Base-by-base conservation (phyloP, 2,888 invertebrate species). In the Tachina fera region DNA sequence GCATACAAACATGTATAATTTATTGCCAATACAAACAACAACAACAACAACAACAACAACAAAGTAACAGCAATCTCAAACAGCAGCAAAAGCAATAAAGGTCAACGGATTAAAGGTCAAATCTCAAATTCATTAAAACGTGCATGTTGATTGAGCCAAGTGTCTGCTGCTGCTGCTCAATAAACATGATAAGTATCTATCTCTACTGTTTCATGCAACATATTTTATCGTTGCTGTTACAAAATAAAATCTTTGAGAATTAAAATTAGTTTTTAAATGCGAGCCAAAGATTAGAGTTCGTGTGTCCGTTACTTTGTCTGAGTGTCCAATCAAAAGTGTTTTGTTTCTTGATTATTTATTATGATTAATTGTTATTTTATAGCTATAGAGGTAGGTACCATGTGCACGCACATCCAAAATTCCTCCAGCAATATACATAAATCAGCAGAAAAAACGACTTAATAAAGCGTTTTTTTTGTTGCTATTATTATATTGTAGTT, bases 101-200 rank as follows among this genome's bases (percentile, higher is more conserved):
- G 86, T 86, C 83, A 86, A 83, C 79, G 83, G 83, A 86, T 86
- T 86, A 83, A 86, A 86, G 86, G 86, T 86, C 86, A 86, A 72
- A 86, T 85, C 75, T 53, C 3, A 78, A 77, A 76, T 67, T 77
- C 45, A 72, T 72, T 68, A 70, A 71, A 56, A 68, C n/a, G 61
- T 79, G 58, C 58, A 43, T 68, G 45, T 22, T 56, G 53, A 53
- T 70, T 68, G 61, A 72, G 45, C 14, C 53, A 56, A 75, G 61
- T 65, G 53, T 65, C 19, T 65, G 58, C n/a, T 56, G 9, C 19
- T 58, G 9, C 3, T 47, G 10, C 31, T 31, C 31, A 5, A 31
- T 31, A 6, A 31, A 31, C 31, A 31, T 31, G 19, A 53, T 56
- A 49, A 22, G 22, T n/a, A n/a, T n/a, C n/a, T 22, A 1, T 22